phyloP scores from a whole-genome alignment of 1,140 invertebrate genomes.

The Drusus annulatus region DNA sequence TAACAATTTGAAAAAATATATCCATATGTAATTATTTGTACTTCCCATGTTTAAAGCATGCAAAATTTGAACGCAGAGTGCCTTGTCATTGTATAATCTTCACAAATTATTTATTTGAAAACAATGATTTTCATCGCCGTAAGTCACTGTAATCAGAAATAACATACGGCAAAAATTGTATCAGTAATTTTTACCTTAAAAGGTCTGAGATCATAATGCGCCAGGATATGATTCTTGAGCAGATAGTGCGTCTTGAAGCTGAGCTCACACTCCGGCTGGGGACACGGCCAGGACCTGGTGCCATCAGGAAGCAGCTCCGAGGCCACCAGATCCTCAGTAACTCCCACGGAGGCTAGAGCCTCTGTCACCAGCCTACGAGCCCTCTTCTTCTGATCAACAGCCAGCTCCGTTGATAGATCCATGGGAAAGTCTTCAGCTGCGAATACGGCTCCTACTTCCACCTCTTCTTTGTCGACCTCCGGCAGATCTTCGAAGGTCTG shows the following conservation, averaged over 20 bases:
- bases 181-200: constrained; percentile 47
- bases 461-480: not conserved
- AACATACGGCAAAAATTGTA: too few species aligned
- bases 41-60: too few species aligned
- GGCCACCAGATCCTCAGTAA: constrained; percentile 47
- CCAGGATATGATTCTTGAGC: constrained; percentile 53
- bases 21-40: too few species aligned
- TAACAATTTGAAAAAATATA: too few species aligned
- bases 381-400: not conserved
- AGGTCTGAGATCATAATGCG: constrained; percentile 55
- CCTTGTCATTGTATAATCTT: too few species aligned
- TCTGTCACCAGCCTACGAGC: constrained; percentile 43
- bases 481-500: not conserved
- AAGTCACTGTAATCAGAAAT: too few species aligned
- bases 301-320: constrained; percentile 43
- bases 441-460: not conserved
- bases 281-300: constrained; percentile 46
- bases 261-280: constrained; percentile 41
- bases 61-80: too few species aligned
- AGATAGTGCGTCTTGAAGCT: constrained; percentile 53
- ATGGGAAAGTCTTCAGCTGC: not conserved
- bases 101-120: too few species aligned
- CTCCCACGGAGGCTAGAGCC: constrained; percentile 50
- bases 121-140: too few species aligned
- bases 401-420: not conserved